phyloP scores from a whole-genome alignment of 2,113 vertebrate genomes.

The Platanista minor region DNA sequence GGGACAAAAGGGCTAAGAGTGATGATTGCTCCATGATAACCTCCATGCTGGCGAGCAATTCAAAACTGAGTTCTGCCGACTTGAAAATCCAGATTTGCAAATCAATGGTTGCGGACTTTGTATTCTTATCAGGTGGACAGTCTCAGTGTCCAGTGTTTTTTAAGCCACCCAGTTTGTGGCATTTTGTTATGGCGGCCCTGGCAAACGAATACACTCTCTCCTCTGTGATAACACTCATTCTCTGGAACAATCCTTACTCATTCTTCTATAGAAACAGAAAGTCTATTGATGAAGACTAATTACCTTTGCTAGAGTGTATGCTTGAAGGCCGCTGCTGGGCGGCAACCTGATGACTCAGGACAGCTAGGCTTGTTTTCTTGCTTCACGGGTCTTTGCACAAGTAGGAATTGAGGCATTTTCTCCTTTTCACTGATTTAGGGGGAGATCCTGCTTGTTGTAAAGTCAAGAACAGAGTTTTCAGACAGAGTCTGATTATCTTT shows the following conservation, averaged over 20 bases:
- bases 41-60: not conserved
- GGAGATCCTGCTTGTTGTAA: not conserved
- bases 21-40: not conserved
- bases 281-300: not conserved
- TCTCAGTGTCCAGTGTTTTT: not conserved
- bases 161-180: not conserved
- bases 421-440: not conserved
- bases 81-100: not conserved
- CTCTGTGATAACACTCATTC: not conserved
- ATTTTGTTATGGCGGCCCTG: not conserved
- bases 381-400: not conserved
- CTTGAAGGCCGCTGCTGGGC: not conserved
- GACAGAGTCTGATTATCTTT: not conserved
- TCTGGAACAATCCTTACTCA: not conserved
- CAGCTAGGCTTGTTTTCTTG: not conserved
- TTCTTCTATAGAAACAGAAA: not conserved
- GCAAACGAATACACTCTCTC: not conserved
- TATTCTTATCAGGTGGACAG: not conserved
- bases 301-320: not conserved
- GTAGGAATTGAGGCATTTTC: not conserved
- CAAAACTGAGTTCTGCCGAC: not conserved
- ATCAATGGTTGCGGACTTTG: not conserved
- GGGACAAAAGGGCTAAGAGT: not conserved
- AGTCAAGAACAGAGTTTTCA: not conserved
- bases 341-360: not conserved